Evolutionary conservation across 2,797 vertebrate genomes (phyloP), one percentile per base, ranked within the genome.

Genomic region (Fistularia commersonii): DNA sequence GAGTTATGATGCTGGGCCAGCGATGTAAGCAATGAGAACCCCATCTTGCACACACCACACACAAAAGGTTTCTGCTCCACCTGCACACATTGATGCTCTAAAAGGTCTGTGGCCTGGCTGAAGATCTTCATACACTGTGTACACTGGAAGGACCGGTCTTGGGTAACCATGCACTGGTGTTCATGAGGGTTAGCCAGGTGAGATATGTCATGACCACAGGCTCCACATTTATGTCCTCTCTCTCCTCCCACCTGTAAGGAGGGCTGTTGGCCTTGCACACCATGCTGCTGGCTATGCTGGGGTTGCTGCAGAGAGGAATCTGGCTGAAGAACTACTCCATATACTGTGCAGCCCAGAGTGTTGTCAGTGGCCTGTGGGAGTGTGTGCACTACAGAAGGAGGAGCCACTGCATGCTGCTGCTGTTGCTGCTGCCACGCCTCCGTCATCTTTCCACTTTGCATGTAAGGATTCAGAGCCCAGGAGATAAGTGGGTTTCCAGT

Each of bases 111-210:
- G 6, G 96, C 96, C 87, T 98, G 96, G 72, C 95, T 95, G 80
- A 98, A 98, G 77, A 98, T 93, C 90, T 98, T 98, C 88, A 98
- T 93, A 68, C 96, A 98, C 90, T 98, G 96, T 0, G 96, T 97
- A 64, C 96, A 98, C 85, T 98, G 96, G 79, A 98, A 98, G 1
- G 95, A 98, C 3, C 96, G 92, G 76, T 98, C 96, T n/a, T 95
- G 94, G 64, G 74, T 91, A 54, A 92, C 91, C 90, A 98, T 91
- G 80, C 96, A 98, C 87, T 98, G 96, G 72, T 98, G 96, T 80
- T 98, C 96, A 0, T 98, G 95, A 0, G 94, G 95, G 76, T 95
- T 96, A 59, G 94, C 91, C 77, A 98, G 87, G 81, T 98, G 96
- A 0, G 93, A 65, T 8, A 98, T 91, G 76, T 98, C 95, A 0